phyloP scores from a whole-genome alignment of 2,888 invertebrate species.

The Microctonus brassicae region DNA sequence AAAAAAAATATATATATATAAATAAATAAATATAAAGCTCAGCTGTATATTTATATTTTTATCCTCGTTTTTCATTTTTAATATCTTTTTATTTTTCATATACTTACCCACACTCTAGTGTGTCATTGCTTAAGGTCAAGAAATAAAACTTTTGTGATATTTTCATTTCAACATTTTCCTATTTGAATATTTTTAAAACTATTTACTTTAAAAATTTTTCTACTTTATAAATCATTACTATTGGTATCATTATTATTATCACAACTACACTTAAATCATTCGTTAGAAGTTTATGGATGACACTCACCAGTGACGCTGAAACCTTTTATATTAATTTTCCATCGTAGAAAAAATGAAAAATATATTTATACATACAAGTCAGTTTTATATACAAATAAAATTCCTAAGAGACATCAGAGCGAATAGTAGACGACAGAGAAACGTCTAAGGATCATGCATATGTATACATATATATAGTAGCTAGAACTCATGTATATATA shows the following conservation, averaged over 20 bases:
- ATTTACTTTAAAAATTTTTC: not conserved
- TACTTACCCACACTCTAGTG: not conserved
- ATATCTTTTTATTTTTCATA: not conserved
- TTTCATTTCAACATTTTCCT: slow-evolving; percentile 11
- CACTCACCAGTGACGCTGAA: not conserved
- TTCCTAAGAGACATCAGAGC: slow-evolving; percentile 11
- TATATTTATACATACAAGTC: slow-evolving; percentile 3
- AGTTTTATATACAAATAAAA: no score
- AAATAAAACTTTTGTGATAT: not conserved
- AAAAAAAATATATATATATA: no score
- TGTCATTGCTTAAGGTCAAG: not conserved
- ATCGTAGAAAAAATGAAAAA: slow-evolving; percentile 21
- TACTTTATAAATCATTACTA: not conserved
- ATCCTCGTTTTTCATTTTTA: no score
- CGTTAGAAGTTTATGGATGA: not conserved
- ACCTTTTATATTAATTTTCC: slow-evolving; percentile 36
- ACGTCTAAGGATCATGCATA: not conserved
- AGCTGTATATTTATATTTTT: no score
- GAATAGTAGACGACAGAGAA: not conserved
- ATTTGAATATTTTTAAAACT: not conserved
- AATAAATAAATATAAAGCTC: slow-evolving; percentile 15
- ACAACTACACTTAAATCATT: not conserved
- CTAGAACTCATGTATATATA: no score
- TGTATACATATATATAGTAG: not conserved
- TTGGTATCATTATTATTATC: not conserved